Evolutionary conservation across 2,888 invertebrate species (phyloP), one percentile per base, ranked within the genome.

Genomic region (Volucella inanis): DNA sequence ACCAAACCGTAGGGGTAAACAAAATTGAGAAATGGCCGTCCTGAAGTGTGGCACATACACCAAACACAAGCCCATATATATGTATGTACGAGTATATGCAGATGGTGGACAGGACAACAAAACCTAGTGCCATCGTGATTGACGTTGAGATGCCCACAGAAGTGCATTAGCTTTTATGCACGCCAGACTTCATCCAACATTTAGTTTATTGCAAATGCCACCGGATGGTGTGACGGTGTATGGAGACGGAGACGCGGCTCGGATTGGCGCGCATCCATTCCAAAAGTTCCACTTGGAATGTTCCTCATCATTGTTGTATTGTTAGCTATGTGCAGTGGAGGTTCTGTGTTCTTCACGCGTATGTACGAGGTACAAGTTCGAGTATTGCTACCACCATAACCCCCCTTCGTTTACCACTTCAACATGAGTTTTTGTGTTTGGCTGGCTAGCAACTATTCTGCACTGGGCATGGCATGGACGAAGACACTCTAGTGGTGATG

Each of bases 161-260:
- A 91, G 90, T 91, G 90, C 91, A 91, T 91, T 91, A 91, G 91
- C 90, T 90, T 89, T 89, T 87, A 87, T 87, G 87, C 87, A 87
- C 85, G 87, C 83, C 85, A 88, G 87, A 87, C 87, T 88, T 88
- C 87, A 88, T 88, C 83, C 87, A 88, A 87, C 88, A 88, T 87
- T 88, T 87, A 86, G 81, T 86, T 82, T 85, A 85, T 85, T 81
- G 81, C 81, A 81, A 85, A 81, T 85, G 85, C 85, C 85, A 76
- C 76, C 79, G 84, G 68, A 78, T n/a, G 50, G 50, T 75, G 75
- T 39, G 68, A 61, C 65, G 67, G 67, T 59, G 57, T 50, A 45
- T 18, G 65, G 65, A 41, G 61, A 11, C 12, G 22, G 54, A 3
- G 52, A n/a, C 39, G 52, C 62, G 50, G 52, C 54, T 45, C 43